Base-by-base conservation (phyloP, 2,888 invertebrate genomes). In the Pimpla rufipes region DNA sequence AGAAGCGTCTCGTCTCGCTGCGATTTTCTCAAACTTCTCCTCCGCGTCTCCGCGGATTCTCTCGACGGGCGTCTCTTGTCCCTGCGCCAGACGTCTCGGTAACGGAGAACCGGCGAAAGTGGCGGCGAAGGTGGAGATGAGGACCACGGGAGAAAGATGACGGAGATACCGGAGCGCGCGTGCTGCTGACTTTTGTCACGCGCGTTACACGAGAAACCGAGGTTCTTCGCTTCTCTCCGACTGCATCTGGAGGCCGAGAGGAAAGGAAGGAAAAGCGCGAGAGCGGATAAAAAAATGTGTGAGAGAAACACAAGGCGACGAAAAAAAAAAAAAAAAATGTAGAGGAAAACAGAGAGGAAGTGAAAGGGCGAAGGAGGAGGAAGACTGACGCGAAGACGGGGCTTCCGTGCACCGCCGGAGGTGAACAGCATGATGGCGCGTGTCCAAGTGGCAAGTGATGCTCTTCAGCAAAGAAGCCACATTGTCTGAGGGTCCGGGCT, bases 401-500 rank as follows among this genome's bases (percentile, higher is more conserved):
- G 90, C 87, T 90, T 90, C 88, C 4, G 67, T 11, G 67, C 59
- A 73, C 7, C 42, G 40, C 66, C 37, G 45, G 21, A 50, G 50
- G 66, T 47, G 59, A 37, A 42, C 23, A 59, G 59, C 67, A 75
- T 55, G 70, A 86, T 88, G 90, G 91, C 92, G 89, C 92, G 92
- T 92, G 92, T 91, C 92, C 90, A 92, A 92, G 91, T 91, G 90
- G 88, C 91, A 90, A 90, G 89, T 89, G 91, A 90, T 89, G 88
- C 87, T 87, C 89, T 89, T 83, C 84, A 85, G 35, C 47, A 75
- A 76, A 87, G 87, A 86, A 87, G 85, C 84, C 85, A 87, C 86
- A 87, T 85, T 86, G 89, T 88, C 87, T 89, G 84, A 88, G 88
- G 81, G 86, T 78, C 82, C 76, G 75, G 68, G 55, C 62, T 40